Conservation (phyloP, 2,888 invertebrate genomes). For the Neoscelio sp. region DNA sequence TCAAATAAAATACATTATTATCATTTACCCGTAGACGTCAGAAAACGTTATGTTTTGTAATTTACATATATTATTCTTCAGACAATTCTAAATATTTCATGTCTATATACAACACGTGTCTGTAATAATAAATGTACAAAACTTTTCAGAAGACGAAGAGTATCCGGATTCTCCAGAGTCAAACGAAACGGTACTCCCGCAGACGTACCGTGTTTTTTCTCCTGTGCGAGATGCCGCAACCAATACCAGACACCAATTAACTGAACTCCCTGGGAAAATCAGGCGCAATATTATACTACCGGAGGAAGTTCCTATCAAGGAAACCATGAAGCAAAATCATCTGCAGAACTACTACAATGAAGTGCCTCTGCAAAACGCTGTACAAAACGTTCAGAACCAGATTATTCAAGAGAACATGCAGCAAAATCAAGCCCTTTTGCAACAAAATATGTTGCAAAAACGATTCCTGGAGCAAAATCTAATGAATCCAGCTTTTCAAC, state of each 20-base stretch:
- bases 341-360: constrained; percentile 77
- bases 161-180: constrained; percentile 82
- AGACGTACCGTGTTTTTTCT: constrained; percentile 79
- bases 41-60: no score
- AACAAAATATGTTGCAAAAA: constrained; percentile 76
- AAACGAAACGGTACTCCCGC: constrained; percentile 80
- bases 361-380: constrained; percentile 79
- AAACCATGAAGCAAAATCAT: constrained; percentile 72
- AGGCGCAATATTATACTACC: constrained; percentile 73
- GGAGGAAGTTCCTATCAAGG: constrained; percentile 74
- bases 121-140: neutral
- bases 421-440: constrained; percentile 75
- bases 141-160: constrained; percentile 75
- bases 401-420: constrained; percentile 82
- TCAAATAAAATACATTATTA: no score
- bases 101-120: no score
- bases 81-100: no score
- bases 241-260: constrained; percentile 76
- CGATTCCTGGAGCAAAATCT: constrained; percentile 72
- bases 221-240: constrained; percentile 80
- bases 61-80: no score
- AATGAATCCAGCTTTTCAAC: constrained; percentile 69
- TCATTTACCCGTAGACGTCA: no score
- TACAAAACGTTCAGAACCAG: constrained; percentile 82
- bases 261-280: constrained; percentile 70